Conservation (phyloP, 2,113 vertebrate genomes). For the Menura novaehollandiae region DNA sequence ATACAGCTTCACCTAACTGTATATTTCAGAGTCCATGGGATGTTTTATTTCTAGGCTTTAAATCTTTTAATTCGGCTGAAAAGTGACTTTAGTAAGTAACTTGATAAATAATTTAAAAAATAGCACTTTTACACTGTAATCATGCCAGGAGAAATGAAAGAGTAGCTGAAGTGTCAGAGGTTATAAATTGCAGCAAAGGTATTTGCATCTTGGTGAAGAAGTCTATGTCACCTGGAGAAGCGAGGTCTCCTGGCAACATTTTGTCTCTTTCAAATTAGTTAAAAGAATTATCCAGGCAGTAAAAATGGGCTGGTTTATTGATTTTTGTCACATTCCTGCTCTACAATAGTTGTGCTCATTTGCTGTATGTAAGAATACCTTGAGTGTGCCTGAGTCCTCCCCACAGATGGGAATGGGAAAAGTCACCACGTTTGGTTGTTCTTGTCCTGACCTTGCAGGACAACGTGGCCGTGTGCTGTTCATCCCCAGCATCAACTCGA, state of each 20-base stretch:
- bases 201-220: slow-evolving; percentile 9
- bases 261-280: slow-evolving; percentile 32
- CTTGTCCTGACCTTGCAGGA: background rate
- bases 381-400: background rate
- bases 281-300: slow-evolving; percentile 28
- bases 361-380: background rate
- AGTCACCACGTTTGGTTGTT: accelerated
- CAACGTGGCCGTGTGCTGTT: accelerated
- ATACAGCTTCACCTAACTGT: slow-evolving; percentile 40
- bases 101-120: slow-evolving; percentile 51
- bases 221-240: background rate
- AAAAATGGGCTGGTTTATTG: slow-evolving; percentile 28
- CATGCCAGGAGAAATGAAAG: slow-evolving; percentile 39
- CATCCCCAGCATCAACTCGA: background rate
- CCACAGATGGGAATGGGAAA: background rate
- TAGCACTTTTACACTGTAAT: slow-evolving; percentile 44
- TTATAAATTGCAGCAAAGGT: slow-evolving; percentile 41
- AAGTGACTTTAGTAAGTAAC: slow-evolving; percentile 42
- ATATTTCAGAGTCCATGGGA: slow-evolving; percentile 39
- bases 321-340: background rate
- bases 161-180: slow-evolving; percentile 28
- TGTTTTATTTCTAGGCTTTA: slow-evolving; percentile 45
- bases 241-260: background rate
- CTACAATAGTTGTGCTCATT: background rate
- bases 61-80: slow-evolving; percentile 65